Base-by-base conservation (phyloP, 2,797 vertebrate genomes). In the Manis crassicaudata region DNA sequence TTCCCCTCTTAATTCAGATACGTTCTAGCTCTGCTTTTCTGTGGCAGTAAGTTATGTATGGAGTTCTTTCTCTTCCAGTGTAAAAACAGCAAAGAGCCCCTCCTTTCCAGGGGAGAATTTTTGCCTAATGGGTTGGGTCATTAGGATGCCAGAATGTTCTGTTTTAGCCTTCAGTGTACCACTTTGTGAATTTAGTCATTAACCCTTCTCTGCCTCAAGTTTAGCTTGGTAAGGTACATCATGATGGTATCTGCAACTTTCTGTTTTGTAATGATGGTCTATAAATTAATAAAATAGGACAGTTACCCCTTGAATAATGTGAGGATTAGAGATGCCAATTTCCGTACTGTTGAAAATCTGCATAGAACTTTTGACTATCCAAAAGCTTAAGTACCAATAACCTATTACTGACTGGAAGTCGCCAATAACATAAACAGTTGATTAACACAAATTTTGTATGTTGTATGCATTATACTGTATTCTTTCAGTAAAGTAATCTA, bases 261-360 rank as follows among this genome's bases (percentile, higher is more conserved):
- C 75, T 67, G 18, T 83, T 92, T 96, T 96, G 20, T 92, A 76
- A 58, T 92, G 16, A 72, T 90, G 25, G 75, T 32, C 80, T 95
- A 65, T 17, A 14, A 86, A 87, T 88, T 35, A 87, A 84, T 88
- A 95, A 88, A 56, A 68, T 58, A 76, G 35, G 43, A 46, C 43
- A 46, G 8, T 46, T 46, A 46, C 43, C 43, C 43, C 10, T 46
- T 46, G 43, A 46, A 46, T 46, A 46, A 46, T 10, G 43, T 46
- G 43, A 46, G 43, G 43, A 9, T 46, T 46, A 46, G 43, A 8
- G 43, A 46, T 46, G 7, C 43, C 43, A 46, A 46, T 10, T 46
- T 46, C 43, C 43, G 8, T 10, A 46, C 43, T 46, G 43, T 46
- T 46, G 43, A 46, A 46, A 46, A 46, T 10, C 43, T 46, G 43